Evolutionary conservation across 2,113 vertebrate species (phyloP), one percentile per base, ranked within the genome.

Genomic region (Platysternon megacephalum): DNA sequence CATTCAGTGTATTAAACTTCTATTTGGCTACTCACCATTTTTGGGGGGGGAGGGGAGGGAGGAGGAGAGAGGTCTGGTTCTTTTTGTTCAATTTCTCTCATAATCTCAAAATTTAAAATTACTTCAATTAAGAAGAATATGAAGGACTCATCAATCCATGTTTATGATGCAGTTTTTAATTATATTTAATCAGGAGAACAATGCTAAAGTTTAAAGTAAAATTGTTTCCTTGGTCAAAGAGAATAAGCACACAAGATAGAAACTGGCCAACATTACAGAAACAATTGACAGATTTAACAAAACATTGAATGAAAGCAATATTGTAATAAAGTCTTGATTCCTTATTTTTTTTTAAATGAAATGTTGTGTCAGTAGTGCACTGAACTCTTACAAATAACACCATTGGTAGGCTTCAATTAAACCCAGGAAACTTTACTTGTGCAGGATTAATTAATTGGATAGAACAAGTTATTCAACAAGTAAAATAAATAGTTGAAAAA

Each of bases 141-240:
- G n/a, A 44, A 82, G 8, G 85, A 49, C 14, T 49, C 0, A 1
- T 89, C 26, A 48, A 6, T 61, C 39, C 32, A 35, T n/a, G 8
- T 42, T 89, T 89, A 51, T 85, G 56, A 76, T 55, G 58, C 1
- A 5, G 42, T 81, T 13, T 13, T 35, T 55, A 91, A 52, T 85
- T 79, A 11, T 4, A 51, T 68, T 81, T 85, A 53, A 2, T 29
- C 5, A 42, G 84, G 32, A 85, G 5, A 44, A 2, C 2, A 52
- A 55, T 51, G 42, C 79, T 88, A n/a, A 90, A 21, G 52, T 68
- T 79, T 80, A n/a, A 39, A 85, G 35, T 85, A 65, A 92, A 96
- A 79, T 52, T 42, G 35, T 35, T 90, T 86, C 6, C 6, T 56
- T 8, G 7, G 19, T 49, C 26, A 44, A 53, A 79, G 68, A 78